Evolutionary conservation across 2,113 vertebrate genomes (phyloP), one percentile per base, ranked within the genome.

Genomic region (Actinemys pallida): DNA sequence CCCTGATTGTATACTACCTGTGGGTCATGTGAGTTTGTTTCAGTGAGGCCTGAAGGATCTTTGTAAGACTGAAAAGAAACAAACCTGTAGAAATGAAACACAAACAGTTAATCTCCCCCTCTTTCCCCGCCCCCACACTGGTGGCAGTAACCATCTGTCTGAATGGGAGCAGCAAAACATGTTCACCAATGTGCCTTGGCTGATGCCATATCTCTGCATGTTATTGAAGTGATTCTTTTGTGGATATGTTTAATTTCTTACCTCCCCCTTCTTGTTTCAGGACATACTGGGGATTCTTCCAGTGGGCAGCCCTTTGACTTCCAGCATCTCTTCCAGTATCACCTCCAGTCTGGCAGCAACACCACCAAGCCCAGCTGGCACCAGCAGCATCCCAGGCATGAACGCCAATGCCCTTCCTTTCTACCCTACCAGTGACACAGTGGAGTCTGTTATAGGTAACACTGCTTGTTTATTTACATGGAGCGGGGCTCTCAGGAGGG

Each of bases 381-480:
- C 98, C 39, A 99, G 99, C 96, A 99, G 98, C 79, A 97, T 98
- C 81, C 99, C 99, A 24, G 99, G 99, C 97, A 99, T 99, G 99
- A 99, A 99, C 84, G 99, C 99, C 96, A 99, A 99, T 53, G 99
- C 99, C 59, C 98, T 99, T 97, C 99, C 99, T 85, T 99, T 99
- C 98, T 99, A 99, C 95, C 99, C 99, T 90, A 99, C 99, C 97
- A 99, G 99, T 86, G 99, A 99, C 98, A 99, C 99, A 1, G 99
- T 99, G 91, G 99, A 99, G 98, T 99, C 99, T 31, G 99, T 99
- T 83, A 99, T 99, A 96, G 99, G 99, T 99, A 97, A 98, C 98
- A 94, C 85, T 83, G 82, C 95, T 84, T 95, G 92, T 94, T 88
- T n/a, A 85, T 54, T 80, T 92, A 62, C 0, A 6, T 52, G 88